A percentile compares a stretch with the other conserved stretches of the same genome.
These are phyloP conservation scores for Listronotus bonariensis DNA, from an alignment of 1,140 invertebrate genomes.

Conservation along the genomic window DNA sequence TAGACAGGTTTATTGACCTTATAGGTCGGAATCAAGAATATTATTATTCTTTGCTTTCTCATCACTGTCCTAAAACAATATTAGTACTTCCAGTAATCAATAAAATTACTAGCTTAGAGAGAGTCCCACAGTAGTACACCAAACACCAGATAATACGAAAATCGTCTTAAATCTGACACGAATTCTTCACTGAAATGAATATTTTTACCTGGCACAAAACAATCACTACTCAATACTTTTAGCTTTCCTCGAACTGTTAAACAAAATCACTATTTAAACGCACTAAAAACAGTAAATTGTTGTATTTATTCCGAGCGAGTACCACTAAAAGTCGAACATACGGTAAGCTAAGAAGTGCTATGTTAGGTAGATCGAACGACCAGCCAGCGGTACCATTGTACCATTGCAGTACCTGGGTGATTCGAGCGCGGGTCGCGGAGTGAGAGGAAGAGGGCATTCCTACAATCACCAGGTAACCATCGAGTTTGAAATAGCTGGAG, in stretches of 20 bases:
- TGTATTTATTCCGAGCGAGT: slow-evolving; percentile 1
- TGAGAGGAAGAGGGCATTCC: slow-evolving; percentile 43
- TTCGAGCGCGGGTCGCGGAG: slow-evolving; percentile 30
- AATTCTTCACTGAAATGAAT: neutral
- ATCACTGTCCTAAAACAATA: too few relatives aligned
- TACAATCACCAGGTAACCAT: slow-evolving; percentile 40
- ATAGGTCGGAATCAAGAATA: too few relatives aligned
- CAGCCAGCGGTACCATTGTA: slow-evolving; percentile 28
- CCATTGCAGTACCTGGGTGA: slow-evolving; percentile 26
- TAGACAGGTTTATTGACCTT: too few relatives aligned
- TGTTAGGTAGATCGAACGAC: slow-evolving; percentile 13
- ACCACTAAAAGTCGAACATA: slow-evolving; percentile 20
- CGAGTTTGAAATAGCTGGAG: slow-evolving; percentile 26
- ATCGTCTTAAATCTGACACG: neutral
- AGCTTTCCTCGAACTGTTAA: neutral
- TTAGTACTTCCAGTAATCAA: too few relatives aligned
- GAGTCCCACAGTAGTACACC: too few relatives aligned
- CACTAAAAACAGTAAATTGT: slow-evolving; percentile 29
- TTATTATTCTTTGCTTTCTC: too few relatives aligned
- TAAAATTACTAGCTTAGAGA: too few relatives aligned
- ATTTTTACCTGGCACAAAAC: slow-evolving; percentile 33
- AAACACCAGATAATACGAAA: slow-evolving; percentile 9
- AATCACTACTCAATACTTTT: slow-evolving; percentile 22
- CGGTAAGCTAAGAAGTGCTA: slow-evolving; percentile 17
- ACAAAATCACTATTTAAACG: slow-evolving; percentile 31